A percentile compares a stretch with the other conserved stretches of the same genome.
Evolutionary conservation across 2,113 vertebrate genomes (phyloP).

Genomic region (Egretta garzetta): DNA sequence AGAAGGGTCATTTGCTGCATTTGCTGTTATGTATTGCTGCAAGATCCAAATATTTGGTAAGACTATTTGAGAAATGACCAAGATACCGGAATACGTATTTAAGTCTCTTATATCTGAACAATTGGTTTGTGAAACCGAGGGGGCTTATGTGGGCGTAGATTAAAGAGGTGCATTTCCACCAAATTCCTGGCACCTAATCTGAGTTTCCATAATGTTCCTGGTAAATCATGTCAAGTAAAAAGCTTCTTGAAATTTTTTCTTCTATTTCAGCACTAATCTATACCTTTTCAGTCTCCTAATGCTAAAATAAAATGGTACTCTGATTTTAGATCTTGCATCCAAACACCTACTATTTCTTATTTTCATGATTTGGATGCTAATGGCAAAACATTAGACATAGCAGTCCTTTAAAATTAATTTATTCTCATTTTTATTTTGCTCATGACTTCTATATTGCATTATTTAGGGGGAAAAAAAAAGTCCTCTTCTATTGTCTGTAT

Average conservation of each 20-base stretch:
- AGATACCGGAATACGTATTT: not conserved
- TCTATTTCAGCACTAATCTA: not conserved
- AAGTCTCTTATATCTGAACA: not conserved
- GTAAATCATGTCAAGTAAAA: not conserved
- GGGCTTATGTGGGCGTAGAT: not conserved
- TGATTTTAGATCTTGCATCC: not conserved
- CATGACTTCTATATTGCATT: not conserved
- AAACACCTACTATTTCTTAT: not conserved
- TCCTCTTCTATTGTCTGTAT: not conserved
- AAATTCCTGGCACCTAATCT: not conserved
- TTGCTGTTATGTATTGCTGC: not conserved
- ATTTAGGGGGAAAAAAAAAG: not conserved
- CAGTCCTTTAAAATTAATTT: not conserved
- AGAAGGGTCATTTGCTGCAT: not conserved
- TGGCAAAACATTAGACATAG: not conserved
- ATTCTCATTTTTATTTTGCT: not conserved
- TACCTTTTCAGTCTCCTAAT: not conserved
- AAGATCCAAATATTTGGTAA: not conserved
- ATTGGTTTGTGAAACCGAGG: not conserved
- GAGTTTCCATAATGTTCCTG: not conserved
- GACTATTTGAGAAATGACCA: not conserved
- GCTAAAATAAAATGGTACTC: not conserved
- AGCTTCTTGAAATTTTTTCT: not conserved
- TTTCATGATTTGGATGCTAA: not conserved
- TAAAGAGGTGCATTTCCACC: not conserved